These are phyloP conservation scores for Acrocyrtus sp. DNA, from an alignment of 2,888 invertebrate species.

Conservation along the genomic window DNA sequence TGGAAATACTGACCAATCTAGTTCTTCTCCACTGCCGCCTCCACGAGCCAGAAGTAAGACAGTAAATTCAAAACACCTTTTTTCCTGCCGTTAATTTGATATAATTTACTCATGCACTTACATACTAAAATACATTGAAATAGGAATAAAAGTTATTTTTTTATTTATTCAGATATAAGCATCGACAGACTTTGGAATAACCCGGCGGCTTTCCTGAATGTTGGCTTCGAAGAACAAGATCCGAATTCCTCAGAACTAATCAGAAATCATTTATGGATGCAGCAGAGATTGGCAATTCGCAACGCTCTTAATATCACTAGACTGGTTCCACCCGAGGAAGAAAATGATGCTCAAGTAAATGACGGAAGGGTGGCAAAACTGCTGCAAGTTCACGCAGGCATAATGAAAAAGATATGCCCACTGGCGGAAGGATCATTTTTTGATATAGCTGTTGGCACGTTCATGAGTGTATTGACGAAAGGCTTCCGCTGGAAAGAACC, in stretches of 20 bases:
- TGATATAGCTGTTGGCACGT: conserved; percentile 23
- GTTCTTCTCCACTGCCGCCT: no score
- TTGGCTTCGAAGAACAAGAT: no score
- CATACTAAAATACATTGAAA: no score
- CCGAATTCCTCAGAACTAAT: conserved; percentile 18
- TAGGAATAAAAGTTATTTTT: no score
- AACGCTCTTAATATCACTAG: conserved; percentile 26
- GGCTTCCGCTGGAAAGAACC: conserved; percentile 44
- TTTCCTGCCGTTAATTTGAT: neutral
- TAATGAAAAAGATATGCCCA: conserved; percentile 46
- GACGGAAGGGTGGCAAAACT: conserved; percentile 24
- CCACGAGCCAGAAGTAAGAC: neutral
- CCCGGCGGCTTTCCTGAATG: neutral
- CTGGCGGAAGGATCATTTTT: conserved; percentile 25
- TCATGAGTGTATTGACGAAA: conserved; percentile 27
- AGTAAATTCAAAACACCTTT: no score
- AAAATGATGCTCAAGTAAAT: neutral
- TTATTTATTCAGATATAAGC: neutral
- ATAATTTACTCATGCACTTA: no score
- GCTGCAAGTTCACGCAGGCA: conserved; percentile 21
- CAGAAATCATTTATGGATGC: conserved; percentile 36
- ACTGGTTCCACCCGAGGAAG: conserved; percentile 19
- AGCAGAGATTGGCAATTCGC: conserved; percentile 23
- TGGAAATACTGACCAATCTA: no score
- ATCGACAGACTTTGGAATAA: conserved; percentile 24